These are phyloP conservation scores for Muscicapa comitata DNA, from an alignment of 2,797 vertebrate genomes.

Conservation along the genomic window DNA sequence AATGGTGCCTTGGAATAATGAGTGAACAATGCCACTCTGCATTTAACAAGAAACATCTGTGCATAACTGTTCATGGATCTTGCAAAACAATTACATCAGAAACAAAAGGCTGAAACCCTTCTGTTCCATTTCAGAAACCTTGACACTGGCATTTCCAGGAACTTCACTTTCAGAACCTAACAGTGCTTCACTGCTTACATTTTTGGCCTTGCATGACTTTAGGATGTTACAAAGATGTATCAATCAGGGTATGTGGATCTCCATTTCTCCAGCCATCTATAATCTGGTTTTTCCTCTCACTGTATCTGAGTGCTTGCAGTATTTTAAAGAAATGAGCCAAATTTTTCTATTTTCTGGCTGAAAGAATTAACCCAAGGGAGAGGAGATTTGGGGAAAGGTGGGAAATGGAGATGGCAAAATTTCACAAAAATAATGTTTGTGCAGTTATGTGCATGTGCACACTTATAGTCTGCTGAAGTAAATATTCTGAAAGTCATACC, in stretches of 20 bases:
- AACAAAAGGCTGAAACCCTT: conserved; percentile 45
- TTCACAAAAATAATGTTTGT: neutral
- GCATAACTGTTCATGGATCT: neutral
- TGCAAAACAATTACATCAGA: conserved; percentile 51
- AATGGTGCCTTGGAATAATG: conserved; percentile 59
- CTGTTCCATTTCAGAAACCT: neutral
- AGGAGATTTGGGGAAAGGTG: neutral
- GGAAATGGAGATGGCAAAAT: neutral
- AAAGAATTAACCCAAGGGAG: neutral
- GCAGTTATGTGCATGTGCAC: rapidly evolving
- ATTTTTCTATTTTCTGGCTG: neutral
- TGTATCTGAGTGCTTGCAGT: neutral
- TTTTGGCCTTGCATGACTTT: neutral
- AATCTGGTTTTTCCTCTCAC: neutral
- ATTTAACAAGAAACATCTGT: conserved; percentile 75
- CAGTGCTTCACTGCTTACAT: neutral
- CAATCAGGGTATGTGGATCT: neutral
- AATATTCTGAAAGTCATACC: neutral
- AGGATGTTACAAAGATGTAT: neutral
- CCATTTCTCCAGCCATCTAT: neutral
- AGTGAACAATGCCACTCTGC: conserved; percentile 64
- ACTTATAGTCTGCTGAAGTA: neutral
- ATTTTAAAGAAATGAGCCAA: neutral
- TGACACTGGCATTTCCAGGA: conserved; percentile 13
- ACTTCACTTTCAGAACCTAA: neutral